Percentiles rank a stretch among this genome's conserved stretches.
Conservation (phyloP, 2,797 vertebrate genomes). For the Otolemur crassicaudatus region DNA sequence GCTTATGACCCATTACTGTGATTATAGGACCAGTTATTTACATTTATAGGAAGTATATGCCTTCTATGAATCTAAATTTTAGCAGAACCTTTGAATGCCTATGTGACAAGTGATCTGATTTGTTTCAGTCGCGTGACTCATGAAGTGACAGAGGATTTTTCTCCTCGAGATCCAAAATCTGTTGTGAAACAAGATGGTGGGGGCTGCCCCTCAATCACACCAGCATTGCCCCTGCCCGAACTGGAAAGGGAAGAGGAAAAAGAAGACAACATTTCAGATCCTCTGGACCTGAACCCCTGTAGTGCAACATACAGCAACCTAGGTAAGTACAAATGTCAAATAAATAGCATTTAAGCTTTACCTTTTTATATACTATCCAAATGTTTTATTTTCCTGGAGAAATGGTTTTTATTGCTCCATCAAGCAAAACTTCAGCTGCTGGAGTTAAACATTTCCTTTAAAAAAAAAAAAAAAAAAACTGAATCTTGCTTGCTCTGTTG, state of each 20-base stretch:
- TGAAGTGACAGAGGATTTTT: conserved; percentile 87
- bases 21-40: not conserved
- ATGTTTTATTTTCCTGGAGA: conserved; percentile 30
- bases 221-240: conserved; percentile 82
- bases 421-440: conserved; percentile 29
- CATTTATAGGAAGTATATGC: not conserved
- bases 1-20: not conserved
- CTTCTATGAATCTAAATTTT: conserved; percentile 31
- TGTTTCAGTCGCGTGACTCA: conserved; percentile 92
- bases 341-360: not conserved
- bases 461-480: no score
- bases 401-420: conserved; percentile 5
- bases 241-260: conserved; percentile 89
- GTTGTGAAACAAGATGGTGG: conserved; percentile 86
- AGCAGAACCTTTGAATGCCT: conserved; percentile 11
- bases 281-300: conserved; percentile 91
- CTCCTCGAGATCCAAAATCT: conserved; percentile 87
- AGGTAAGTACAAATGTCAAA: conserved; percentile 88
- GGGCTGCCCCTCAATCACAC: conserved; percentile 77
- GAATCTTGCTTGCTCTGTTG: not conserved
- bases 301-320: conserved; percentile 98
- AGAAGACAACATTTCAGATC: conserved; percentile 89
- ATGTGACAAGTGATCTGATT: conserved; percentile 71
- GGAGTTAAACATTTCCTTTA: conserved; percentile 36
- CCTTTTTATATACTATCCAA: conserved; percentile 11